Evolutionary conservation across 2,888 invertebrate species (phyloP).

Genomic region (Periphyllus acericola): DNA sequence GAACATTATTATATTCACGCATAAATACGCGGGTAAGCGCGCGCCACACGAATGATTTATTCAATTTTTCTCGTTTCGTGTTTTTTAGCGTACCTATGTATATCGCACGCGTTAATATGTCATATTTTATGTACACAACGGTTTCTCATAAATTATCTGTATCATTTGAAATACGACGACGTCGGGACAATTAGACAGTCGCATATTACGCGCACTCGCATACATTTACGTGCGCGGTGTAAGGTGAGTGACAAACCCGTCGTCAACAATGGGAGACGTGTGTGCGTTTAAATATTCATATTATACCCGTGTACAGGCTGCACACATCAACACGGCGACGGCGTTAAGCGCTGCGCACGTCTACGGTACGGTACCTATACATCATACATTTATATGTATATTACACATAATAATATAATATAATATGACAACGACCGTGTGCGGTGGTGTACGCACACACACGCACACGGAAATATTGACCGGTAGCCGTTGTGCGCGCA

Average conservation of each 20-base stretch:
- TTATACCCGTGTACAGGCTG: neutral
- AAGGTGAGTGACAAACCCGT: neutral
- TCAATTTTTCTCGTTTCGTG: neutral
- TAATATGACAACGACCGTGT: neutral
- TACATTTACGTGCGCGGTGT: no score
- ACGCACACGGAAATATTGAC: neutral
- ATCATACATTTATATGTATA: neutral
- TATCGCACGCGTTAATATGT: neutral
- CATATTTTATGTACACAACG: neutral
- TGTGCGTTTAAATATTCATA: conserved; percentile 32
- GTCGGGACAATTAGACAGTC: conserved; percentile 3
- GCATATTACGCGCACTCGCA: neutral
- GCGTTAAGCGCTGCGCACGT: neutral
- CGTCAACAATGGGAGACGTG: neutral
- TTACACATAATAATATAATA: neutral
- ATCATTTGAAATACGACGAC: neutral
- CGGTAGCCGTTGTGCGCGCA: conserved; percentile 30
- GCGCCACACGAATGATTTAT: neutral
- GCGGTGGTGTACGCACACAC: neutral
- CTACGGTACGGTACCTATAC: neutral
- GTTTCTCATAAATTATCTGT: neutral
- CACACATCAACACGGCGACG: neutral
- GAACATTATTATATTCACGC: neutral
- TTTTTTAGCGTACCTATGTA: neutral
- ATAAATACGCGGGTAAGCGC: no score